Evolutionary conservation across 2,888 invertebrate genomes (phyloP), one percentile per base, ranked within the genome.

Genomic region (Brenthis daphne): DNA sequence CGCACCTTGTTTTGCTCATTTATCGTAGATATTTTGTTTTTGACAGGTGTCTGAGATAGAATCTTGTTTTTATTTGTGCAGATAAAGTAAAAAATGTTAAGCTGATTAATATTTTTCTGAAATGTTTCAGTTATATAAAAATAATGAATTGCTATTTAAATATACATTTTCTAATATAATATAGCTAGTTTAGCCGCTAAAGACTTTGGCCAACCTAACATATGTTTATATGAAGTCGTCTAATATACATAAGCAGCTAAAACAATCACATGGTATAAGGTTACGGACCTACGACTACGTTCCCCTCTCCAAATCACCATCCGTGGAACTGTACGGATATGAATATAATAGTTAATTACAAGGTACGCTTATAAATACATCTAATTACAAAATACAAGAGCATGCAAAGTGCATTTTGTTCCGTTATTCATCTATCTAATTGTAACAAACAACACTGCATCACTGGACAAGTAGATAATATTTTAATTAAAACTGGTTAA

Each of bases 241-340:
- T 60, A 50, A 50, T 3, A 33, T 6, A 11, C n/a, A 48, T 48
- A 66, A 82, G 84, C 84, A 85, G 78, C 83, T 83, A 86, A 86
- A 86, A 87, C 56, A 58, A 47, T 79, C 80, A 75, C 76, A 76
- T 75, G 75, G 81, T 82, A 82, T 81, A 69, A 81, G 79, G 81
- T 79, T 79, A 70, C 76, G 83, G 79, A 12, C 24, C 63, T 84
- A 80, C 83, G 81, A 66, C 11, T 43, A 43, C 37, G 37, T 70
- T 56, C 67, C 65, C 73, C 74, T 74, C 67, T 68, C 69, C 63
- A 71, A 74, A 75, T 70, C 70, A 67, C 70, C 57, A 65, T 71
- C 81, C 81, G 80, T 82, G 82, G 83, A 83, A 79, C 78, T 64
- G 77, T 79, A 77, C 77, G 75, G 77, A 79, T 77, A 77, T 77